Conservation (phyloP, 2,113 vertebrate species). For the Nycticebus coucang region DNA sequence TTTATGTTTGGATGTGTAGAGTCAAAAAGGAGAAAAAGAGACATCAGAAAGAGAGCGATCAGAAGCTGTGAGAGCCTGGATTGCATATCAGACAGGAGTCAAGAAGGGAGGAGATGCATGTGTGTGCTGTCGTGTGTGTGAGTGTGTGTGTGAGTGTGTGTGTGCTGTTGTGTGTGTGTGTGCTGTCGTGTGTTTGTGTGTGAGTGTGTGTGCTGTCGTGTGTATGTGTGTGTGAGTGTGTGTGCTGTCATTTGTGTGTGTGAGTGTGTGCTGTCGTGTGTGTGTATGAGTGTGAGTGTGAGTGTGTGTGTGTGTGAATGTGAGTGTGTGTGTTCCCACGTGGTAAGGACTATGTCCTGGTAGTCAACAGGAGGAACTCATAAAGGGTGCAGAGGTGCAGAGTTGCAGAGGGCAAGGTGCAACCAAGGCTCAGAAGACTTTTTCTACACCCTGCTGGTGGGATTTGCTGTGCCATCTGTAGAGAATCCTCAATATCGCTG, state of each 20-base stretch:
- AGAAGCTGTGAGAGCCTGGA: background rate
- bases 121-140: no score
- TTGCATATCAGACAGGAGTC: background rate
- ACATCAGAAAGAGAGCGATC: background rate
- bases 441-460: background rate
- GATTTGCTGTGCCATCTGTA: background rate
- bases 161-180: no score
- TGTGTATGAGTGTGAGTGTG: no score
- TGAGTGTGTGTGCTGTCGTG: no score
- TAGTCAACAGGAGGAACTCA: background rate
- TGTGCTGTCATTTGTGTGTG: no score
- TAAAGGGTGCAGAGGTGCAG: background rate
- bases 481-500: background rate
- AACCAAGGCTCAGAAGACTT: background rate
- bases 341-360: background rate
- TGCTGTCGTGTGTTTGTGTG: no score
- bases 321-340: background rate
- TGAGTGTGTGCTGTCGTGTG: no score
- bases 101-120: background rate
- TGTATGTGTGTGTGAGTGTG: no score
- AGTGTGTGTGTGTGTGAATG: no score
- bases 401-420: background rate
- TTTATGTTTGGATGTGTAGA: background rate
- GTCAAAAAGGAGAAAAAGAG: background rate
- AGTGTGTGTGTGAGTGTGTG: no score